Percentiles rank a stretch among this genome's conserved stretches.
These are phyloP conservation scores for Zygogramma bicolorata DNA, from an alignment of 2,888 invertebrate species.

Conservation along the genomic window DNA sequence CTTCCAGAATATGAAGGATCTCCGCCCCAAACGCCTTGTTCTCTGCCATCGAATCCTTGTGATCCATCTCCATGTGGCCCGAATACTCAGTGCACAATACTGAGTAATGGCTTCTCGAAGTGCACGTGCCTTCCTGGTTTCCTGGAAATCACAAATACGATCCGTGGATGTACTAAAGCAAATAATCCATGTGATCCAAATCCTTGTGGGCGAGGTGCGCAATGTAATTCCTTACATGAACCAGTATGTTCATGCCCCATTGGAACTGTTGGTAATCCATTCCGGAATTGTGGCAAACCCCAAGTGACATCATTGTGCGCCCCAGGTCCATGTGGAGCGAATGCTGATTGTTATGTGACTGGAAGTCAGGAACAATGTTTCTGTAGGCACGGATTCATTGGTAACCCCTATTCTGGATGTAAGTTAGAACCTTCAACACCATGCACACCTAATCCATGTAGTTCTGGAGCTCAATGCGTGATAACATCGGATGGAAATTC, in stretches of 20 bases:
- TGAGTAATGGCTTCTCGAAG: slow-evolving; percentile 85
- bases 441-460: slow-evolving; percentile 86
- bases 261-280: slow-evolving; percentile 85
- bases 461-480: slow-evolving; percentile 80
- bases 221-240: slow-evolving; percentile 82
- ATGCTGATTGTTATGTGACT: slow-evolving; percentile 87
- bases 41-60: slow-evolving; percentile 82
- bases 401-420: slow-evolving; percentile 86
- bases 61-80: slow-evolving; percentile 89
- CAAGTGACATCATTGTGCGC: slow-evolving; percentile 76
- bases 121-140: slow-evolving; percentile 88
- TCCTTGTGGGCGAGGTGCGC: slow-evolving; percentile 82
- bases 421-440: slow-evolving; percentile 76
- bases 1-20: slow-evolving; percentile 88
- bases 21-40: slow-evolving; percentile 80
- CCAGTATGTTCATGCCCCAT: slow-evolving; percentile 91
- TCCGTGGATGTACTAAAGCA: slow-evolving; percentile 85
- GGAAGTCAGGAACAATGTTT: slow-evolving; percentile 87
- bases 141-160: slow-evolving; percentile 88
- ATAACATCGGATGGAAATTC: slow-evolving; percentile 77
- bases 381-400: slow-evolving; percentile 80
- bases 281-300: slow-evolving; percentile 77
- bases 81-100: slow-evolving; percentile 85
- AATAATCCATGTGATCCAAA: slow-evolving; percentile 86
- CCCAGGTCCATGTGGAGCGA: slow-evolving; percentile 86